phyloP scores from a whole-genome alignment of 2,888 invertebrate genomes.

The Hecatera dysodea region DNA sequence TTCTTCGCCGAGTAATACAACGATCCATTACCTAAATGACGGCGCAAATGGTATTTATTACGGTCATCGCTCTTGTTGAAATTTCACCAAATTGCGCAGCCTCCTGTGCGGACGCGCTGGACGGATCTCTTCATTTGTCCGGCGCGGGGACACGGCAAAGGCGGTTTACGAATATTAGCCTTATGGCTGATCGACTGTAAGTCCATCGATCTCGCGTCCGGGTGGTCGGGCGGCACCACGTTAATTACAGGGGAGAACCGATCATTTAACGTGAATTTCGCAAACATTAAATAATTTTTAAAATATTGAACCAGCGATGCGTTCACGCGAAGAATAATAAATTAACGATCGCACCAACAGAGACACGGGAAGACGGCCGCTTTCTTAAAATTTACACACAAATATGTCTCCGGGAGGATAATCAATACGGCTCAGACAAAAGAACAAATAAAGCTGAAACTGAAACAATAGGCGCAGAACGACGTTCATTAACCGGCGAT shows the following conservation, averaged over 20 bases:
- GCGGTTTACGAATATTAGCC: slow-evolving; percentile 83
- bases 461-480: slow-evolving; percentile 87
- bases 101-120: slow-evolving; percentile 61
- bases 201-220: slow-evolving; percentile 84
- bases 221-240: slow-evolving; percentile 85
- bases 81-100: slow-evolving; percentile 78
- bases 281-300: slow-evolving; percentile 88
- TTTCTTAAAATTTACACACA: slow-evolving; percentile 58
- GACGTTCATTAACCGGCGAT: slow-evolving; percentile 82
- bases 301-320: slow-evolving; percentile 83
- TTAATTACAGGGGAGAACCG: slow-evolving; percentile 88
- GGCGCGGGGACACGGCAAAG: slow-evolving; percentile 76
- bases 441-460: slow-evolving; percentile 74
- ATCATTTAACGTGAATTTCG: slow-evolving; percentile 88
- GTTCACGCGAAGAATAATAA: slow-evolving; percentile 86
- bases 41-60: slow-evolving; percentile 81
- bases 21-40: slow-evolving; percentile 82
- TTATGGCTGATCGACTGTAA: slow-evolving; percentile 81
- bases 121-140: slow-evolving; percentile 84
- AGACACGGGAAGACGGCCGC: slow-evolving; percentile 64
- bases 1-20: slow-evolving; percentile 67
- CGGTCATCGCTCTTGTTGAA: slow-evolving; percentile 77
- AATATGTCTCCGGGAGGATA: slow-evolving; percentile 46
- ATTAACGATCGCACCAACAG: slow-evolving; percentile 79
- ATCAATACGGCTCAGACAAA: slow-evolving; percentile 65